Conservation (phyloP, 1,140 invertebrate species). For the Drosophila saltans region DNA sequence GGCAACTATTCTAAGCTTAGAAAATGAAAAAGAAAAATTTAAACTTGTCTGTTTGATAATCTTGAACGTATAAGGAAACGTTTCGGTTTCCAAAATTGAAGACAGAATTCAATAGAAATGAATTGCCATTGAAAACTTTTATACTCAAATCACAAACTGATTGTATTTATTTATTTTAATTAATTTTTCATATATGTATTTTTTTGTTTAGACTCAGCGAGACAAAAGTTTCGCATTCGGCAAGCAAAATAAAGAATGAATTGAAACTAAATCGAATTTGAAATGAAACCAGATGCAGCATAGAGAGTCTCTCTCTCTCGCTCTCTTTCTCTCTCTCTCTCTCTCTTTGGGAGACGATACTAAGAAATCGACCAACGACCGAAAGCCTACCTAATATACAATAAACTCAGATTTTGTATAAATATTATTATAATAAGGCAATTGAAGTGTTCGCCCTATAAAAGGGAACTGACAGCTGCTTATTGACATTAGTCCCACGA, state of each 20-base stretch:
- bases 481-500: neutral
- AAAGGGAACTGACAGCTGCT: constrained; percentile 1
- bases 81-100: no score
- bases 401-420: neutral
- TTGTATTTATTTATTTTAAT: no score
- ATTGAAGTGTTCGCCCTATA: neutral
- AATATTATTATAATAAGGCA: neutral
- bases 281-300: constrained; percentile 10
- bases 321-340: no score
- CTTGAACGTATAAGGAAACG: no score
- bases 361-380: neutral
- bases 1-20: no score
- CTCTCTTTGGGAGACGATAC: neutral
- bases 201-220: neutral
- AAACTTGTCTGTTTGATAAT: no score
- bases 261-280: neutral
- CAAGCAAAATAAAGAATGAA: neutral
- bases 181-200: neutral
- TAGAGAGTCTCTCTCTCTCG: neutral
- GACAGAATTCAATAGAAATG: neutral
- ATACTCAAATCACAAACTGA: no score
- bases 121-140: neutral
- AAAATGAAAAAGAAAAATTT: no score
- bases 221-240: no score
- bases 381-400: neutral